Percentiles rank a stretch among this genome's conserved stretches.
Evolutionary conservation across 2,113 vertebrate species (phyloP).

Genomic region (Heterotilapia buettikoferi): DNA sequence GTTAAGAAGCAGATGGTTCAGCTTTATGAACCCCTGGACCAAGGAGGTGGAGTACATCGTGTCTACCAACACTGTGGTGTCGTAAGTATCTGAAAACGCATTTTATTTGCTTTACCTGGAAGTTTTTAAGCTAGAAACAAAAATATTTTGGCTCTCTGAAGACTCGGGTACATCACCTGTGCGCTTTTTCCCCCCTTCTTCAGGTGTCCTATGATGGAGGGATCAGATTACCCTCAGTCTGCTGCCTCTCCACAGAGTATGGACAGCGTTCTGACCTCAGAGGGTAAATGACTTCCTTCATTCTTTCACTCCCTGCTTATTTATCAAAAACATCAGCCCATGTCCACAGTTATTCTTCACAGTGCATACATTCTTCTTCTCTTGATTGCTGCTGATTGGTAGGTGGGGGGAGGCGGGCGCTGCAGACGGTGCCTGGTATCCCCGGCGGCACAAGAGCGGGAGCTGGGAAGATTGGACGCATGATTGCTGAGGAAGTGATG

Average conservation of each 20-base stretch:
- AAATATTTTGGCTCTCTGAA: accelerated
- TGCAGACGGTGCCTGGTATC: conserved; percentile 92
- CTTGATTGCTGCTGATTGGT: background rate
- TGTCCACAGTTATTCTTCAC: background rate
- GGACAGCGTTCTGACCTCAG: conserved; percentile 89
- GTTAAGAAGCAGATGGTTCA: conserved; percentile 95
- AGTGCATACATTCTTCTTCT: background rate
- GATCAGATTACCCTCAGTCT: conserved; percentile 86
- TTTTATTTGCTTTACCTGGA: background rate
- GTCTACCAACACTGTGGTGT: conserved; percentile 95
- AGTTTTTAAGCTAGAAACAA: background rate
- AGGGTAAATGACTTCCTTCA: conserved; percentile 58
- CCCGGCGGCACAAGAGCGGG: conserved; percentile 94
- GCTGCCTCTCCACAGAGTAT: conserved; percentile 89
- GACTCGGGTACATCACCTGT: background rate
- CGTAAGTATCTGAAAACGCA: conserved; percentile 73
- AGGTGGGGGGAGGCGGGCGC: conserved; percentile 86
- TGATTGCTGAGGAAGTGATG: conserved; percentile 99
- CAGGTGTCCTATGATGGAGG: conserved; percentile 76
- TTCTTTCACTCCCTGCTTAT: background rate
- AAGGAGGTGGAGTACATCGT: conserved; percentile 99
- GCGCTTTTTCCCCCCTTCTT: accelerated
- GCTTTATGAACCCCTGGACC: conserved; percentile 99
- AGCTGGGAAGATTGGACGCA: conserved; percentile 96
- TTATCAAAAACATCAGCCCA: background rate